These are phyloP conservation scores for Yponomeuta evonymella DNA, from an alignment of 2,888 invertebrate genomes.

Conservation along the genomic window DNA sequence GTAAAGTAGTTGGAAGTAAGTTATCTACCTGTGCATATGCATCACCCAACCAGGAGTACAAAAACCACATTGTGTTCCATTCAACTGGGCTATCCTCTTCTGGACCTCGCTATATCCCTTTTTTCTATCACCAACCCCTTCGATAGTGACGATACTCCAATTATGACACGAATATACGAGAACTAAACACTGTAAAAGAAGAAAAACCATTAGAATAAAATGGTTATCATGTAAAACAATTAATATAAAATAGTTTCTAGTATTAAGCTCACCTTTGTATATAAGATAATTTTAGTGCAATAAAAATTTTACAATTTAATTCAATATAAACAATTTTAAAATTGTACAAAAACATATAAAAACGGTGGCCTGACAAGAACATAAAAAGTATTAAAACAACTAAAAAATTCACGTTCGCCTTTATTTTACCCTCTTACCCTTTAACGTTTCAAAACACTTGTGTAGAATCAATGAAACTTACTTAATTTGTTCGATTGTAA, in stretches of 20 bases:
- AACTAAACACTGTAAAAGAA: conserved; percentile 76
- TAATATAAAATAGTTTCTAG: too few species aligned
- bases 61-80: conserved; percentile 83
- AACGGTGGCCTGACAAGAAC: not conserved
- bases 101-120: conserved; percentile 82
- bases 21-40: conserved; percentile 80
- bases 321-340: not conserved
- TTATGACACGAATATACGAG: conserved; percentile 78
- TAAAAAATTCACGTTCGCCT: too few species aligned
- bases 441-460: not conserved
- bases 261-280: too few species aligned
- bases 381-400: not conserved
- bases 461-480: not conserved
- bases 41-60: conserved; percentile 86
- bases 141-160: conserved; percentile 81
- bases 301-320: not conserved
- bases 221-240: not conserved
- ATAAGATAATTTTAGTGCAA: not conserved
- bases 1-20: not conserved
- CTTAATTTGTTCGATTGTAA: not conserved
- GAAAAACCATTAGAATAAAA: conserved; percentile 7
- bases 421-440: too few species aligned
- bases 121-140: conserved; percentile 80
- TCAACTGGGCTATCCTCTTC: conserved; percentile 74
- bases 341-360: not conserved